phyloP scores from a whole-genome alignment of 2,113 vertebrate genomes.

The cat (Felis catus) region DNA sequence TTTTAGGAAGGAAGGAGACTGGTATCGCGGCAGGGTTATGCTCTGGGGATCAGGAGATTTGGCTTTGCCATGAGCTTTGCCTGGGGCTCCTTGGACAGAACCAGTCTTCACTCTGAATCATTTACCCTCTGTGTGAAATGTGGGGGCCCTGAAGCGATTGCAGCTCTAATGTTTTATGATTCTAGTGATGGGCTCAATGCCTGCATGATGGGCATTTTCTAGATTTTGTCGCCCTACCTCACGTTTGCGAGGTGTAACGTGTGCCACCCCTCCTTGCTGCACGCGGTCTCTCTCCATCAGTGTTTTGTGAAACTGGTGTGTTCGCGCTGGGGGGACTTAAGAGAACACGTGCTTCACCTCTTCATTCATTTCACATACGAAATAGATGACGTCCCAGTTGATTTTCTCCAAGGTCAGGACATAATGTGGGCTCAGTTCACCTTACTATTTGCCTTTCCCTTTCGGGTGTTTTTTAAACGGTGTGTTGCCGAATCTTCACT shows the following conservation, averaged over 20 bases:
- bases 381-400: neutral
- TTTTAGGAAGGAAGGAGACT: conserved; percentile 34
- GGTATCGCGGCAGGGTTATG: neutral
- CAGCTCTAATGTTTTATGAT: neutral
- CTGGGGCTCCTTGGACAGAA: neutral
- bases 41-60: neutral
- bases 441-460: neutral
- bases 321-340: neutral
- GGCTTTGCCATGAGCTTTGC: neutral
- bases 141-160: neutral
- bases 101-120: neutral
- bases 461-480: neutral
- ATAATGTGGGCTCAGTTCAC: neutral
- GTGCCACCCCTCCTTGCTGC: neutral
- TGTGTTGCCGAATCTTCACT: neutral
- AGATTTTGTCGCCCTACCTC: neutral
- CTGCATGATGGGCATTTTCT: neutral
- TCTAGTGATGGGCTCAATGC: neutral
- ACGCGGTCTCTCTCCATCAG: neutral
- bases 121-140: neutral
- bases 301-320: neutral
- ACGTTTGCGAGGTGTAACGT: neutral
- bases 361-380: neutral
- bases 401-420: neutral
- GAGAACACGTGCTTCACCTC: neutral